phyloP scores from a whole-genome alignment of 2,888 invertebrate species.

The Molorchus minor region DNA sequence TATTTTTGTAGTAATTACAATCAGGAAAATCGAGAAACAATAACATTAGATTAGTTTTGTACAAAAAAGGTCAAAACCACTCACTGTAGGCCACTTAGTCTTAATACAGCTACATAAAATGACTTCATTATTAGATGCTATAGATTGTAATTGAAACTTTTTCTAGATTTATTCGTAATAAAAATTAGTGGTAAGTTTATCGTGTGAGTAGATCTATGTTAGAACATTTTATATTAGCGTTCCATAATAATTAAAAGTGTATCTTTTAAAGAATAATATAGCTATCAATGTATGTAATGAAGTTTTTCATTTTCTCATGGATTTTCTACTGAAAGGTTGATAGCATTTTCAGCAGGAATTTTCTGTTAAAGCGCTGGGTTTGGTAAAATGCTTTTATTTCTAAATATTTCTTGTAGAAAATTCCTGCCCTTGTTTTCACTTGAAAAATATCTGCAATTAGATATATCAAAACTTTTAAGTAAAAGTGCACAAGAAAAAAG shows the following conservation, averaged over 20 bases:
- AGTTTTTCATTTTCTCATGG: conserved; percentile 10
- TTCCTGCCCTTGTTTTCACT: background rate
- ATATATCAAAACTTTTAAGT: no score
- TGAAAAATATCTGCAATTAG: no score
- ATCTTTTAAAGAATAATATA: conserved; percentile 24
- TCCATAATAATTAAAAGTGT: conserved; percentile 22
- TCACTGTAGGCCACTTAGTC: conserved; percentile 42
- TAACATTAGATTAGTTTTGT: conserved; percentile 49
- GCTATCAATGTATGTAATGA: conserved; percentile 14
- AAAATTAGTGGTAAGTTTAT: conserved; percentile 17
- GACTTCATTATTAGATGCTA: conserved; percentile 3
- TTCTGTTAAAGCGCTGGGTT: no score
- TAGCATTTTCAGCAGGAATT: conserved; percentile 9
- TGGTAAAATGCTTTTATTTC: no score
- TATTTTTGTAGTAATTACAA: conserved; percentile 16
- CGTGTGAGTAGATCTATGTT: conserved; percentile 3
- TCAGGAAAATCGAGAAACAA: conserved; percentile 32
- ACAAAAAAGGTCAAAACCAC: conserved; percentile 41
- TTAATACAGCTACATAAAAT: conserved; percentile 41
- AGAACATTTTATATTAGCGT: conserved; percentile 39
- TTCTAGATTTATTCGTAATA: conserved; percentile 22
- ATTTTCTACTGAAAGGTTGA: background rate
- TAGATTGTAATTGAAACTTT: conserved; percentile 21
- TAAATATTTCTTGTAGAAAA: background rate
- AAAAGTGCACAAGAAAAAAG: conserved; percentile 12